Base-by-base conservation (phyloP, 2,888 invertebrate genomes). In the Ophioninae sp. region DNA sequence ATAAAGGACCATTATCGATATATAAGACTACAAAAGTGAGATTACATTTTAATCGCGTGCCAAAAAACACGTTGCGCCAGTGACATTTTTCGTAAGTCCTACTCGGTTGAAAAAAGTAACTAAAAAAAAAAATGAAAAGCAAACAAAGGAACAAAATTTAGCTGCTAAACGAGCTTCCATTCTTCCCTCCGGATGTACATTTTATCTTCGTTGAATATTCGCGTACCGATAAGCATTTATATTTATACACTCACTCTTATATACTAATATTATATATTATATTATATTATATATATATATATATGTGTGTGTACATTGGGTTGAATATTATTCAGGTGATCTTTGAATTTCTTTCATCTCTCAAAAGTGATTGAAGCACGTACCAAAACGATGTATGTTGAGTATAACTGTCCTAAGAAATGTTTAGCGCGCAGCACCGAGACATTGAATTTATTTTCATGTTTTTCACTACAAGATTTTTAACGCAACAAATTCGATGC, bases 31-130 rank as follows among this genome's bases (percentile, higher is more conserved):
- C 30, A 78, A 85, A 78, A 81, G 84, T 85, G 81, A 85, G 81
- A 83, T 61, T 81, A 85, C 44, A 81, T 82, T 84, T 72, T 74
- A 85, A 86, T 77, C 76, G 72, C 80, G 86, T 87, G 87, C 86
- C 86, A 86, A 86, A 86, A 86, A 75, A 61, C 68, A 75, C 80
- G 74, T 83, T 44, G 68, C 65, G 10, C 68, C 67, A 69, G 74
- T 77, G 68, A 78, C 72, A 73, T 76, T 84, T 84, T 84, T 81
- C 75, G 79, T 79, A 79, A 79, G 76, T 76, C 75, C 63, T 81
- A 75, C 56, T 79, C 61, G 68, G 73, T 65, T 58, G 23, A 81
- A 61, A 44, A 64, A 64, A 79, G 23, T 30, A 30, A 30, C 30
- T 30, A 30, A 17, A 75, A 8, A 67, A 63, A 58, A 44, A 39